Conservation (phyloP, 2,888 invertebrate genomes). For the Antheraea assamensis region DNA sequence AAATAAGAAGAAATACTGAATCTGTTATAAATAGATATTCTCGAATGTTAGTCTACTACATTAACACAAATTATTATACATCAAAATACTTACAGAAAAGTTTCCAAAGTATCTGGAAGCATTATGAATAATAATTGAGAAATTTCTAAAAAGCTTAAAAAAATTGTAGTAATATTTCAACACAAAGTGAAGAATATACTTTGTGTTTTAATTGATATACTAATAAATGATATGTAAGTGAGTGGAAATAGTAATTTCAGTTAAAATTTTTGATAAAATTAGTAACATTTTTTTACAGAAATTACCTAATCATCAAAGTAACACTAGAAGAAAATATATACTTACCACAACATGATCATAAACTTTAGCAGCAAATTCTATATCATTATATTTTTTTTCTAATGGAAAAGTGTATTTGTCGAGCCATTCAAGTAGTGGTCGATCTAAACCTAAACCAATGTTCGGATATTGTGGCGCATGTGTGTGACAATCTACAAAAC, state of each 20-base stretch:
- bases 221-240: background rate
- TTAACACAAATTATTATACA: background rate
- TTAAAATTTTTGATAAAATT: background rate
- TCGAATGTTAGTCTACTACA: no score
- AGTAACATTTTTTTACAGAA: background rate
- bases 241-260: background rate
- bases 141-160: background rate
- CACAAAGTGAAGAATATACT: background rate
- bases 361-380: conserved; percentile 85
- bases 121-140: background rate
- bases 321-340: conserved; percentile 29
- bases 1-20: no score
- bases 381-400: conserved; percentile 87
- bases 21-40: no score
- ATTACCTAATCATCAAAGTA: background rate
- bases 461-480: conserved; percentile 96
- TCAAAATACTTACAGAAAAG: background rate
- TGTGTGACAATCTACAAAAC: conserved; percentile 94
- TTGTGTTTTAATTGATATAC: background rate
- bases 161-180: background rate
- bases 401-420: conserved; percentile 92
- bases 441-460: conserved; percentile 90
- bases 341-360: conserved; percentile 92
- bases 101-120: background rate
- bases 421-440: conserved; percentile 92